Evolutionary conservation across 37 sponge, comb jelly and placozoan genomes (phyloP).

Genomic region (Halisarca cf. caerulea): DNA sequence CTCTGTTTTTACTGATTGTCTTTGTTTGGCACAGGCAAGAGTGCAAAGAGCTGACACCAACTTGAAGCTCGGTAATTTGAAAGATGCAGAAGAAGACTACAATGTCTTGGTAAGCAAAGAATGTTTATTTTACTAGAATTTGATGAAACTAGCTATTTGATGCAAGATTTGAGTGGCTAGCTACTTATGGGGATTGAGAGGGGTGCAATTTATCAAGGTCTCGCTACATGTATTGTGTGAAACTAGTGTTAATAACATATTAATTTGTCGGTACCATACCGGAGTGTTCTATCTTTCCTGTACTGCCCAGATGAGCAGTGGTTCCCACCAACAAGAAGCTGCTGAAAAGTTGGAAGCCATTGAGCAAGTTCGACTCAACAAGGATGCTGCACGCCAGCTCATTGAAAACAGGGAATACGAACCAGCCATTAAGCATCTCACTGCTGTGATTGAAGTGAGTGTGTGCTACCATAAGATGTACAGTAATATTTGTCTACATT

Average conservation of each 20-base stretch:
- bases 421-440: constrained; percentile 47
- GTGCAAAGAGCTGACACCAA: constrained; percentile 80
- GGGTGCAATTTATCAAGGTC: too few species aligned
- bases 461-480: too few species aligned
- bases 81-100: constrained; percentile 72
- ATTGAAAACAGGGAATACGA: constrained; percentile 36
- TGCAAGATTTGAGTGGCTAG: too few species aligned
- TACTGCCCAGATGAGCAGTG: neutral
- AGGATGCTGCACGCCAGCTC: constrained; percentile 16
- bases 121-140: too few species aligned
- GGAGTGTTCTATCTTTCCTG: too few species aligned
- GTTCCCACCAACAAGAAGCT: neutral
- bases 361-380: neutral
- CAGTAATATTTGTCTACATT: too few species aligned
- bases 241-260: too few species aligned
- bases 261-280: too few species aligned
- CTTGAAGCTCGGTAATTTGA: constrained; percentile 80
- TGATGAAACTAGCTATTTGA: too few species aligned
- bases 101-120: constrained; percentile 53
- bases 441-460: constrained; percentile 62
- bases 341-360: constrained; percentile 23
- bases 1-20: too few species aligned
- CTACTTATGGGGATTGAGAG: too few species aligned
- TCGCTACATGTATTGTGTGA: too few species aligned
- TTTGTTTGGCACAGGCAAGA: constrained; percentile 48